Percentiles rank a stretch among this genome's conserved stretches.
Conservation (phyloP, 2,888 invertebrate genomes). For the Sussaba pulchella region DNA sequence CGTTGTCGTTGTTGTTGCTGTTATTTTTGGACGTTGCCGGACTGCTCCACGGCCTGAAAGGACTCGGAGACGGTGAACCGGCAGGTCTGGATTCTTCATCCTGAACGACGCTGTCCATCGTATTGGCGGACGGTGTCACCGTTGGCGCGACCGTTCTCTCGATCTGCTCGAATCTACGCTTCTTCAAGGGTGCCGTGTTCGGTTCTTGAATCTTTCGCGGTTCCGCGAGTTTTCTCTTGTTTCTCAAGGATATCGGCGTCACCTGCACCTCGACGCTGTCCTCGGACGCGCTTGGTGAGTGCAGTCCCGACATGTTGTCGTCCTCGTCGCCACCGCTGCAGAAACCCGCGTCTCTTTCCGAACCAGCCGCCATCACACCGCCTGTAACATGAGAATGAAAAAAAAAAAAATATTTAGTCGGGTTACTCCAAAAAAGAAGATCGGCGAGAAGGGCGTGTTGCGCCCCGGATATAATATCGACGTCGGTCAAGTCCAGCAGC, state of each 20-base stretch:
- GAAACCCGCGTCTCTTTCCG: constrained; percentile 90
- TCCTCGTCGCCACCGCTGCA: constrained; percentile 91
- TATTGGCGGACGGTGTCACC: constrained; percentile 58
- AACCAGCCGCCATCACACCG: constrained; percentile 84
- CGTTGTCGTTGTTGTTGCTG: constrained; percentile 32
- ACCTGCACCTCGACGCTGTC: constrained; percentile 89
- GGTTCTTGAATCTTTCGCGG: constrained; percentile 87
- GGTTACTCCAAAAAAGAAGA: background rate
- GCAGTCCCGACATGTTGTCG: constrained; percentile 84
- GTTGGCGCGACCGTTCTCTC: constrained; percentile 74
- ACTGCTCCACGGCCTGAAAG: constrained; percentile 89
- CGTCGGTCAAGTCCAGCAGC: constrained; percentile 61
- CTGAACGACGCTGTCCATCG: constrained; percentile 70
- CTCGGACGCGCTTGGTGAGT: constrained; percentile 88
- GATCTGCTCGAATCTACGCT: constrained; percentile 80
- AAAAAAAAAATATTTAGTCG: constrained; percentile 23
- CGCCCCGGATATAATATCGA: constrained; percentile 27
- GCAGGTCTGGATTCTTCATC: constrained; percentile 78
- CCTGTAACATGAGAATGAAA: constrained; percentile 84
- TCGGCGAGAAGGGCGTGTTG: no score
- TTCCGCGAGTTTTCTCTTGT: constrained; percentile 89
- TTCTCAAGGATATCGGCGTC: constrained; percentile 86
- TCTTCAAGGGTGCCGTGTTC: constrained; percentile 89
- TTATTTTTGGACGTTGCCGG: constrained; percentile 56
- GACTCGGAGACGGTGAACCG: constrained; percentile 83